A percentile compares a stretch with the other conserved stretches of the same genome.
These are phyloP conservation scores for Mormyrus proboscirostris DNA, from an alignment of 2,797 vertebrate genomes.

Conservation along the genomic window DNA sequence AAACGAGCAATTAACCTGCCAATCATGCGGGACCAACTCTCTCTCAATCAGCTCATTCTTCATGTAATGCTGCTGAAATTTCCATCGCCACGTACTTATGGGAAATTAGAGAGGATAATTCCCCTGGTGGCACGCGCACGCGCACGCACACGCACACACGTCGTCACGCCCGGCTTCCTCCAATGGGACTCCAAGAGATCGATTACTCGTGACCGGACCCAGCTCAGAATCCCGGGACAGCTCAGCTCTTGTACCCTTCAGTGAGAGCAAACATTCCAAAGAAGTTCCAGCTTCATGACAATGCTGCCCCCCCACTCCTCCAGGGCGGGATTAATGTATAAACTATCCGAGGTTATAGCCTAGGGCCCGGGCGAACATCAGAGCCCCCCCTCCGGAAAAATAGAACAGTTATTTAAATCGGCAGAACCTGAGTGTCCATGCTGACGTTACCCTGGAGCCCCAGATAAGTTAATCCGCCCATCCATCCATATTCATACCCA, in stretches of 20 bases:
- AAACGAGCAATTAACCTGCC: constrained; percentile 42
- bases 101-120: background rate
- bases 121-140: no score
- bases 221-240: background rate
- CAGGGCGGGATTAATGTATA: background rate
- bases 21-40: constrained; percentile 41
- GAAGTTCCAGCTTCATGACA: background rate
- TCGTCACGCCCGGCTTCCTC: background rate
- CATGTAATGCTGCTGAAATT: background rate
- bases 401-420: background rate
- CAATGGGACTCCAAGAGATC: background rate
- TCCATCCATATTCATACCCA: background rate
- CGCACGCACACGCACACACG: background rate
- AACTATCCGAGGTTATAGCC: background rate
- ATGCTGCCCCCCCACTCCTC: background rate
- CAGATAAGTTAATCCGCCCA: background rate
- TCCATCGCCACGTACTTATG: background rate
- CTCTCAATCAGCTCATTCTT: background rate
- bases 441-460: background rate
- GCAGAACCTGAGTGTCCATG: background rate
- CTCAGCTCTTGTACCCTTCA: background rate
- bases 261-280: background rate
- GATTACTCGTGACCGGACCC: no score
- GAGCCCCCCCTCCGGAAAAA: background rate
- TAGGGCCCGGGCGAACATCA: background rate